Evolutionary conservation across 2,888 invertebrate genomes (phyloP), one percentile per base, ranked within the genome.

Genomic region (Drosophila subquinaria): DNA sequence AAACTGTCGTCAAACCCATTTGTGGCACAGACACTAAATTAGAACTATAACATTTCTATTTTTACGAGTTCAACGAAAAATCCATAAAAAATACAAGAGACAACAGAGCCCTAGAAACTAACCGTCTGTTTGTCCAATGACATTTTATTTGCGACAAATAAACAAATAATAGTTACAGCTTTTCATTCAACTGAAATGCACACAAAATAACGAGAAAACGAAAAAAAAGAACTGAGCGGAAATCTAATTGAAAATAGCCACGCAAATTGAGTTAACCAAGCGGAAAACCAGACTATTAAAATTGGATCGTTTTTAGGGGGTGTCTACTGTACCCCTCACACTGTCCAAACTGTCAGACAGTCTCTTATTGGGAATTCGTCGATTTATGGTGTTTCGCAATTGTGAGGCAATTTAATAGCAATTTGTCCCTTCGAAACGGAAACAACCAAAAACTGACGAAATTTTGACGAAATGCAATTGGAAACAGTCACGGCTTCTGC

Each of bases 231-330:
- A 45, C 52, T 53, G 36, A 72, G 66, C 86, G 83, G 86, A 86
- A 84, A 81, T 81, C 79, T 90, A 90, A 90, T 90, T 90, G 89
- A 82, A 82, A 81, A 76, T 78, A 87, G 82, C 82, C 91, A 90
- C 90, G 90, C 90, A 85, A 82, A 90, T 79, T 81, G 76, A 86
- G 82, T 78, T 87, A 90, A 79, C 89, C 85, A 91, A 85, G 89
- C 90, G 90, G 91, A 87, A 90, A 90, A 82, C 91, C 91, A 88
- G 82, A 73, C 85, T 75, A 89, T 84, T 89, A 84, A 84, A 88
- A 84, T 74, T 79, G 82, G 72, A 72, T 73, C 51, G 60, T 35
- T 73, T 47, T 47, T 35, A 45, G 62, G 33, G 70, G 67, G 55
- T 66, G 69, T 62, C 52, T 55, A 43, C 42, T 51, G 27, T 43